phyloP scores from a whole-genome alignment of 2,113 vertebrate species.

The Lanius ludovicianus region DNA sequence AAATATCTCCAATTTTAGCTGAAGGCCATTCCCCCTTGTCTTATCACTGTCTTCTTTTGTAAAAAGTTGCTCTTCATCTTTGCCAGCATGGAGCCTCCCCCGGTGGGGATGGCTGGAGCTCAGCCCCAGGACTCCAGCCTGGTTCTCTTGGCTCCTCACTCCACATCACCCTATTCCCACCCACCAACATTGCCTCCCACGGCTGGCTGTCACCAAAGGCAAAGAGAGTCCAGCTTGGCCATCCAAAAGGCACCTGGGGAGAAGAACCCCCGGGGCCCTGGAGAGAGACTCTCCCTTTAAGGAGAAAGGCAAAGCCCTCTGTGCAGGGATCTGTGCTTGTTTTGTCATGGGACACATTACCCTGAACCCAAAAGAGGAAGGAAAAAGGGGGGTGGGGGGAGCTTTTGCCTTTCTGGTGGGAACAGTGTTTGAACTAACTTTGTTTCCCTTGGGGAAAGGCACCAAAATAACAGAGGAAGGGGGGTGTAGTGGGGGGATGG shows the following conservation, averaged over 20 bases:
- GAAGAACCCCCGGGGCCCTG: background rate
- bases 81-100: background rate
- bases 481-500: constrained; percentile 1
- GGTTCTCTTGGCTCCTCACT: background rate
- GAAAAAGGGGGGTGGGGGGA: constrained; percentile 20
- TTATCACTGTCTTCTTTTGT: background rate
- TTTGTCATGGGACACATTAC: constrained; percentile 67
- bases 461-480: constrained; percentile 73
- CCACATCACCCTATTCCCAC: background rate
- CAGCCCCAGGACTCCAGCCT: background rate
- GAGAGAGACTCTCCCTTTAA: constrained; percentile 39
- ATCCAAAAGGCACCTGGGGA: background rate
- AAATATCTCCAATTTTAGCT: background rate
- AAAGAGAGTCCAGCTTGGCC: background rate
- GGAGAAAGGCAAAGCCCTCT: constrained; percentile 44
- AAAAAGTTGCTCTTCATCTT: background rate
- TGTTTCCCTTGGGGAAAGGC: constrained; percentile 68
- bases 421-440: constrained; percentile 27
- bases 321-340: constrained; percentile 44
- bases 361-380: constrained; percentile 68
- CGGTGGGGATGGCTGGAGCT: background rate
- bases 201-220: background rate
- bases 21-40: background rate
- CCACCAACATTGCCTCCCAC: accelerated
- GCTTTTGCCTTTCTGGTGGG: constrained; percentile 67